Conservation (phyloP, 2,888 invertebrate species). For the Hipparchia sbordonii region DNA sequence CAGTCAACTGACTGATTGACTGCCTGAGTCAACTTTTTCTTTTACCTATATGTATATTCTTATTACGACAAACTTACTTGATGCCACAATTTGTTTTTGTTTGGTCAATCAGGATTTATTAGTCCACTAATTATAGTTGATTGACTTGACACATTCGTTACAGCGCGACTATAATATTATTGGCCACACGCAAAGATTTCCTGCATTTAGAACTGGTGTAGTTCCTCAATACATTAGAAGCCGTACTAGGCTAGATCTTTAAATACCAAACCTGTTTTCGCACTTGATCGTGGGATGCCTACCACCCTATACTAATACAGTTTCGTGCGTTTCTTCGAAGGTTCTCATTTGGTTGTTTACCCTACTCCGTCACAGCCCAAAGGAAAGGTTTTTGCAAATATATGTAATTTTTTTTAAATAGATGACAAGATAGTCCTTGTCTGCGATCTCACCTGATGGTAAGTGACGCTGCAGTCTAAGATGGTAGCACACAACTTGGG, state of each 20-base stretch:
- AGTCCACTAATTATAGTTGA: slow-evolving; percentile 14
- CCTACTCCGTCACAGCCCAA: too few species aligned
- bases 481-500: too few species aligned
- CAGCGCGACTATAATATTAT: slow-evolving; percentile 16
- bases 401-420: too few species aligned
- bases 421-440: too few species aligned
- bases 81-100: background rate
- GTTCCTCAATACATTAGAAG: slow-evolving; percentile 21
- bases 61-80: background rate
- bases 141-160: slow-evolving; percentile 8
- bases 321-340: background rate
- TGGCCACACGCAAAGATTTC: slow-evolving; percentile 25
- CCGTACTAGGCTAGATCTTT: slow-evolving; percentile 11
- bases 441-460: too few species aligned
- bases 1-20: too few species aligned
- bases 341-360: background rate
- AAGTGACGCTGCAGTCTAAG: too few species aligned
- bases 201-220: slow-evolving; percentile 21
- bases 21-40: too few species aligned
- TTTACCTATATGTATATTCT: too few species aligned
- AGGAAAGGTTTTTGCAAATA: too few species aligned
- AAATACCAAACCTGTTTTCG: slow-evolving; percentile 23
- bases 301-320: background rate
- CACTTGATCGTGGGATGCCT: slow-evolving; percentile 10
- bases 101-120: slow-evolving; percentile 13